Conservation (phyloP, 2,888 invertebrate genomes). For the Petrolisthes manimaculis region DNA sequence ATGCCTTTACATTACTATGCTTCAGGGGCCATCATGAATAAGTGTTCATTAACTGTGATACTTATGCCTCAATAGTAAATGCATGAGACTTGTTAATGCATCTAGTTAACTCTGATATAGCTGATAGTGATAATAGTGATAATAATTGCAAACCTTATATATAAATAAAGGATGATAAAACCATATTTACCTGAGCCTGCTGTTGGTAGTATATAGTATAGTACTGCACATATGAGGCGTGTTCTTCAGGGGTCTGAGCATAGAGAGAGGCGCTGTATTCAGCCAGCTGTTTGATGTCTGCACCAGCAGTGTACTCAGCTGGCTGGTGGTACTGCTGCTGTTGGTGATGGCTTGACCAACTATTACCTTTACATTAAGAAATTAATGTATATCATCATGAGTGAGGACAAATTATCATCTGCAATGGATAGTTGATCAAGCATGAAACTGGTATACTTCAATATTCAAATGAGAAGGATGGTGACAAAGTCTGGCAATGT, state of each 20-base stretch:
- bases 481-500: too few species aligned
- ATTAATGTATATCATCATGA: not conserved
- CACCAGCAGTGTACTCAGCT: slow-evolving; percentile 64
- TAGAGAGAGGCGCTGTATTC: slow-evolving; percentile 83
- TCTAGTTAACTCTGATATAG: too few species aligned
- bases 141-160: too few species aligned
- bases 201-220: slow-evolving; percentile 79
- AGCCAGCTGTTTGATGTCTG: slow-evolving; percentile 78
- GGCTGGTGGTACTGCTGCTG: slow-evolving; percentile 63
- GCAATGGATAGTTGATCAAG: not conserved
- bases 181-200: slow-evolving; percentile 69
- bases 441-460: not conserved
- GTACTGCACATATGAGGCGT: slow-evolving; percentile 79
- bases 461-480: too few species aligned
- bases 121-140: too few species aligned
- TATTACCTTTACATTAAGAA: slow-evolving; percentile 33
- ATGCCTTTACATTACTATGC: too few species aligned
- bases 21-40: too few species aligned
- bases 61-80: too few species aligned
- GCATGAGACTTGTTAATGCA: too few species aligned
- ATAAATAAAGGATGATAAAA: too few species aligned
- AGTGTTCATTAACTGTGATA: too few species aligned
- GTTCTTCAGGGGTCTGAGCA: slow-evolving; percentile 80
- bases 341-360: slow-evolving; percentile 41
- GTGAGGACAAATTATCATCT: not conserved